Conservation (phyloP, 2,113 vertebrate species). For the Bubo blakistoni region DNA sequence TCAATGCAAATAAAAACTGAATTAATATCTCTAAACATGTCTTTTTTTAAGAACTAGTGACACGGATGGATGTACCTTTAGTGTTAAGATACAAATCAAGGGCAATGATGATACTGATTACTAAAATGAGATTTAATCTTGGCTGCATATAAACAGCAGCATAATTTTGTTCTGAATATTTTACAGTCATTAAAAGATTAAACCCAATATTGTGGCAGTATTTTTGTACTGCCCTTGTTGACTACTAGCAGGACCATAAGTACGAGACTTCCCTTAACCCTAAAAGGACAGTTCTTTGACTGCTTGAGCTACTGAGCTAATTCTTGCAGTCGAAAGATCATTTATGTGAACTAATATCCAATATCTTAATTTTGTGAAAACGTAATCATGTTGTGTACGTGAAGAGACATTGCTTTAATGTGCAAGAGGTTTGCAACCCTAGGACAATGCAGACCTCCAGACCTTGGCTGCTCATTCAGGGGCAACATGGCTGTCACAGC, state of each 20-base stretch:
- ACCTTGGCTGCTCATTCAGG: neutral
- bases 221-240: neutral
- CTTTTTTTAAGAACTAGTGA: neutral
- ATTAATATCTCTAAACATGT: neutral
- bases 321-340: neutral
- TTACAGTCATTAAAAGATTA: neutral
- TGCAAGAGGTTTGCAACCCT: neutral
- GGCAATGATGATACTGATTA: neutral
- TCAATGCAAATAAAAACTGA: neutral
- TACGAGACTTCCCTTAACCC: neutral
- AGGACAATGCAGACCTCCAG: neutral
- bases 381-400: fast-evolving
- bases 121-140: neutral
- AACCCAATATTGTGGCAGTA: neutral
- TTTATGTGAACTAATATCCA: neutral
- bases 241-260: neutral
- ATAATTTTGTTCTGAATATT: neutral
- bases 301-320: neutral
- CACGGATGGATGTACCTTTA: neutral
- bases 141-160: neutral
- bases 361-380: neutral
- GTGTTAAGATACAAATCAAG: neutral
- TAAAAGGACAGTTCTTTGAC: neutral
- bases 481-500: neutral
- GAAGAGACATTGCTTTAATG: neutral